Base-by-base conservation (phyloP, 2,888 invertebrate genomes). In the Xestia sexstrigata region DNA sequence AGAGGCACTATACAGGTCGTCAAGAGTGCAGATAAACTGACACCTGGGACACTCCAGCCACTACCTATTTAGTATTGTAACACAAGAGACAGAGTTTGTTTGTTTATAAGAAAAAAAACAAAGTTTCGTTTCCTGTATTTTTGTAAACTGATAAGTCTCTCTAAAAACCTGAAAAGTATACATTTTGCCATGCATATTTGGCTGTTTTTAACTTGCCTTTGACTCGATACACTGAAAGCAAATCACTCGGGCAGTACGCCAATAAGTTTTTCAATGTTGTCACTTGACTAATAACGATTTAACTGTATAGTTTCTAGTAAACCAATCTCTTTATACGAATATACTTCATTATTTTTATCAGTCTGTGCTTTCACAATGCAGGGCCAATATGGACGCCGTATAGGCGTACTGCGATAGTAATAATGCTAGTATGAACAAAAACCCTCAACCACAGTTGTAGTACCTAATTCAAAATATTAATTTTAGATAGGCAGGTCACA, bases 401-500 rank as follows among this genome's bases (percentile, higher is more conserved):
- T 1, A 47, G 20, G 8, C 23, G 23, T 49, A 49, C 8, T 0
- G 2, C 20, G 23, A 3, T 52, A 52, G 20, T 49, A 7, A 23
- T 52, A 52, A 52, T 52, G 9, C 9, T 23, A 47, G 45, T 49
- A 17, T 49, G 6, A 0, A 52, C 52, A 9, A 52, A 55, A 45
- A 35, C 9, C 0, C n/a, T n/a, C n/a, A n/a, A n/a, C n/a, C 39
- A 26, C 7, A 52, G 2, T 11, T 52, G 11, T 26, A 74, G 20
- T 9, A 42, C n/a, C n/a, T n/a, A 0, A 2, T 47, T 47, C 13
- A 20, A 30, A 66, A 7, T 26, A 30, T 26, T 74, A 15, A 76
- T 76, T n/a, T n/a, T n/a, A n/a, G 1, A 58, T 45, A 30, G 70
- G 35, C 78, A 74, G 65, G 35, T 49, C 11, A 55, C 17, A 80